phyloP scores from a whole-genome alignment of 2,113 vertebrate genomes.

The Ariopsis seemanni region DNA sequence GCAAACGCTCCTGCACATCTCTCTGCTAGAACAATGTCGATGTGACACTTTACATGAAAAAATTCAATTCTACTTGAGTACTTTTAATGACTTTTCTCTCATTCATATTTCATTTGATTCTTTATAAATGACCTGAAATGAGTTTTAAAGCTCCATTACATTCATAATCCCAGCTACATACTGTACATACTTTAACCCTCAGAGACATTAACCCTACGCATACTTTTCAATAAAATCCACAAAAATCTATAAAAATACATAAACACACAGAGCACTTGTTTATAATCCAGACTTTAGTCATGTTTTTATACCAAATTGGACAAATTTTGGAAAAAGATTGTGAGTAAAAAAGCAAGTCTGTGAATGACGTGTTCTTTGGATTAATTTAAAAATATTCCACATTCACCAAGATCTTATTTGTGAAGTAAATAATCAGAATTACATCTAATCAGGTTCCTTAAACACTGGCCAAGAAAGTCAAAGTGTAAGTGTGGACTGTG shows the following conservation, averaged over 20 bases:
- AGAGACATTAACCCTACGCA: not conserved
- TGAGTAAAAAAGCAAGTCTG: not conserved
- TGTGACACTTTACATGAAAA: not conserved
- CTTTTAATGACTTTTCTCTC: not conserved
- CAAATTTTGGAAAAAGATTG: not conserved
- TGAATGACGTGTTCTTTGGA: not conserved
- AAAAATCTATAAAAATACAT: no score
- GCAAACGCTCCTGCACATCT: constrained; percentile 32
- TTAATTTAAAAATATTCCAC: not conserved
- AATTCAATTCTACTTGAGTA: not conserved
- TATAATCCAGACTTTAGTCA: not conserved
- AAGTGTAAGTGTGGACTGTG: not conserved
- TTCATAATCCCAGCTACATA: not conserved
- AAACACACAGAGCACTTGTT: not conserved
- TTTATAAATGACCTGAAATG: not conserved
- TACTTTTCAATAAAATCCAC: not conserved
- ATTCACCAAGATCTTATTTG: not conserved
- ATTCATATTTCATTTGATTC: not conserved
- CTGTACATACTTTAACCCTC: not conserved
- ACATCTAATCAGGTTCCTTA: not conserved
- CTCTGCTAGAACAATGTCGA: constrained; percentile 26
- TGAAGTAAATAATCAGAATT: not conserved
- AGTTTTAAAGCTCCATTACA: not conserved
- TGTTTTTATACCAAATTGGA: no score
- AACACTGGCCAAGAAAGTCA: not conserved